These are phyloP conservation scores for Pristionchus mayeri DNA, from an alignment of 2,888 invertebrate species.

Conservation along the genomic window DNA sequence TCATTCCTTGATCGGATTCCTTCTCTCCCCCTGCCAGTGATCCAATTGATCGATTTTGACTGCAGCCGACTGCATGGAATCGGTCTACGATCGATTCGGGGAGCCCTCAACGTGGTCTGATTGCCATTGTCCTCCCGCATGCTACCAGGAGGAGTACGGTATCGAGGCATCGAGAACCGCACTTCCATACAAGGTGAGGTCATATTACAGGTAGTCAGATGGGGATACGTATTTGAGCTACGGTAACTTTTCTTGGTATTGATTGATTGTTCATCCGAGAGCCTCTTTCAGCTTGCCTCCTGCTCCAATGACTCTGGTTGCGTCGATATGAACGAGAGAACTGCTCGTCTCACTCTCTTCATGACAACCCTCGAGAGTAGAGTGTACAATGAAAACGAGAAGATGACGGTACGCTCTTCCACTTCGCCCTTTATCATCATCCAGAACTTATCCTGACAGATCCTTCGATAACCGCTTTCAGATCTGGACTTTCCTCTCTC, in stretches of 20 bases:
- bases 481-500: slow-evolving; percentile 4
- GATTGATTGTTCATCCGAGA: too few species aligned
- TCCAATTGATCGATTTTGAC: background rate
- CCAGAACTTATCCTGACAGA: too few species aligned
- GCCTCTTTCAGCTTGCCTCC: background rate
- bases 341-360: background rate
- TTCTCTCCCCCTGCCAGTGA: too few species aligned
- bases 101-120: background rate
- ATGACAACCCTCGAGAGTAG: slow-evolving; percentile 11
- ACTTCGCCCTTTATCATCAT: background rate
- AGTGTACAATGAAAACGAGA: slow-evolving; percentile 1
- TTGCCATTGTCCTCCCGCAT: background rate
- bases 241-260: too few species aligned
- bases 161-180: background rate
- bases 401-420: background rate
- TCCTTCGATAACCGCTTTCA: too few species aligned
- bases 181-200: background rate
- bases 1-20: background rate
- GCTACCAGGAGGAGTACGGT: slow-evolving; percentile 11
- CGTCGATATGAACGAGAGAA: background rate
- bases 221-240: background rate
- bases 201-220: too few species aligned
- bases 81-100: background rate
- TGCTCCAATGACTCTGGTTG: background rate
- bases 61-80: background rate